Evolutionary conservation across 1,140 invertebrate genomes (phyloP), one percentile per base, ranked within the genome.

Genomic region (Drosophila varians): DNA sequence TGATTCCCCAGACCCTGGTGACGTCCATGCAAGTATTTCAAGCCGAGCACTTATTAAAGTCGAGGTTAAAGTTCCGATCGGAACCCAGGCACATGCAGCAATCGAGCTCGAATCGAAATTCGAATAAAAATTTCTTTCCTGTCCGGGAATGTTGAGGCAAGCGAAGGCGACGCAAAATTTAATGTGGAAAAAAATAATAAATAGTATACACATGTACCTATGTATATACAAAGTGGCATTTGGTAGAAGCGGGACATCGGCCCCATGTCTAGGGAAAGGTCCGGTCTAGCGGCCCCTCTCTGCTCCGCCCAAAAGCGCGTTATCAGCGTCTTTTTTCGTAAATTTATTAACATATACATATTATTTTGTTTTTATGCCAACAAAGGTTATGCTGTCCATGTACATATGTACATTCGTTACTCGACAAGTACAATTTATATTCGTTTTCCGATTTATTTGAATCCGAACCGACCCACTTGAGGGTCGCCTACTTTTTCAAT

Each of bases 21-120:
- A 83, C 79, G 79, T 86, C 71, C 40, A 52, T 52, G 60, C 55
- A 77, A 58, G 75, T 65, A 57, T 58, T 72, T 53, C 36, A 34
- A 70, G 47, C 65, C 43, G 25, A 47, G 68, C 43, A 73, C 36
- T 72, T 62, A 73, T 43, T 54, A 54, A 73, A 43, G 26, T 25
- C 43, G 66, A 83, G 80, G 79, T 86, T 78, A 79, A 79, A 83
- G 79, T 75, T 86, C 49, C 42, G 53, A 40, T 64, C 68, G 83
- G 61, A 79, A 52, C 65, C 77, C 61, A 38, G 71, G 55, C 79
- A 86, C 79, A 83, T 72, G 80, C 76, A 83, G 55, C 62, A 40
- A 49, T 23, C 42, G 60, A 73, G 65, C 55, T 55, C 23, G 40
- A 74, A 66, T 75, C 53, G 74, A 84, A 83, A 74, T 49, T 71